Evolutionary conservation across 2,888 invertebrate genomes (phyloP).

Genomic region (Hedya salicella): DNA sequence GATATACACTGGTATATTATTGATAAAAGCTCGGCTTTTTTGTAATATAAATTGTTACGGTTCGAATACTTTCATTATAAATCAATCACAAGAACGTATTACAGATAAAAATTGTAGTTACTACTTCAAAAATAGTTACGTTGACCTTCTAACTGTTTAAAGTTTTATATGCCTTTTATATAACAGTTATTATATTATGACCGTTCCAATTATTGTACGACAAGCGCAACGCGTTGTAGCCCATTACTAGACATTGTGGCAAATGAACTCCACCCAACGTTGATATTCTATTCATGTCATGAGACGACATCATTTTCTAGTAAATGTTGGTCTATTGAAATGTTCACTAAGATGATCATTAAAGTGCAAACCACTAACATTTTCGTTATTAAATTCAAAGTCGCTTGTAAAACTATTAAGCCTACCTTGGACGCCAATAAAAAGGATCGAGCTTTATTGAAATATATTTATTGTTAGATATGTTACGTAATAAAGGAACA

Average conservation of each 20-base stretch:
- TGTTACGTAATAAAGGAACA: too few species aligned
- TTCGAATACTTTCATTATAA: neutral
- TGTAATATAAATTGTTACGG: slow-evolving; percentile 1
- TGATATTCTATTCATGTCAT: neutral
- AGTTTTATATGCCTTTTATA: slow-evolving; percentile 1
- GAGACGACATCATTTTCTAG: neutral
- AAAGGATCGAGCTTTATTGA: too few species aligned
- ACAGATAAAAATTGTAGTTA: neutral
- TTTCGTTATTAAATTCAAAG: too few species aligned
- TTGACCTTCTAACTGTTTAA: neutral
- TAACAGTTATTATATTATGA: slow-evolving; percentile 4
- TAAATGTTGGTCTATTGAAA: neutral
- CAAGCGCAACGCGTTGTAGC: neutral
- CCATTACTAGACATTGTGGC: slow-evolving; percentile 13
- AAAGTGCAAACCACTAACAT: too few species aligned
- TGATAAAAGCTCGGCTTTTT: neutral
- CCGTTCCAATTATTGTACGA: slow-evolving; percentile 9
- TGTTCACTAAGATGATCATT: slow-evolving; percentile 1
- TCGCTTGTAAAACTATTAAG: too few species aligned
- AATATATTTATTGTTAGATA: too few species aligned
- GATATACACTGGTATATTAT: too few species aligned
- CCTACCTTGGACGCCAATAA: too few species aligned
- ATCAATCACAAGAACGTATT: slow-evolving; percentile 5
- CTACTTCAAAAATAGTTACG: neutral
- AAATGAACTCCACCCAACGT: slow-evolving; percentile 3